Conservation (phyloP, 1,140 invertebrate species). For the Prorops nasuta region DNA sequence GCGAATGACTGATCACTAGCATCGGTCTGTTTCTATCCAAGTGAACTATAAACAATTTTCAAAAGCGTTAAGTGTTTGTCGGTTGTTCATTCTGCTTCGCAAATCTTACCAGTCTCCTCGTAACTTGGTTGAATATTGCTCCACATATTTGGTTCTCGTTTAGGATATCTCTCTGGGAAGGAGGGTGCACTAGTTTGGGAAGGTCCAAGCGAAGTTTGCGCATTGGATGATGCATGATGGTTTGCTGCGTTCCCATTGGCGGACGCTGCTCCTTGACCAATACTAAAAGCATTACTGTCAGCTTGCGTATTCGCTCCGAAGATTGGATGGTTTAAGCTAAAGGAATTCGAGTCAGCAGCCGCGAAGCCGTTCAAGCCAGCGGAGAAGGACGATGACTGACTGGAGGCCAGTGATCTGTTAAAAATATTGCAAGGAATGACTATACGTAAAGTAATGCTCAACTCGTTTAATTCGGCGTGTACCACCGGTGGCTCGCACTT, state of each 20-base stretch:
- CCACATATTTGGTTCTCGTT: conserved; percentile 14
- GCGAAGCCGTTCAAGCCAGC: conserved; percentile 37
- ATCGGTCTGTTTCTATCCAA: conserved; percentile 1
- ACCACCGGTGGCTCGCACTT: too few species aligned
- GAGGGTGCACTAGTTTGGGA: conserved; percentile 23
- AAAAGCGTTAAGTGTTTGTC: not conserved
- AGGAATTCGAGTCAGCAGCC: conserved; percentile 31
- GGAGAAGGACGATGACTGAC: conserved; percentile 44
- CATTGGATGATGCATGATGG: conserved; percentile 37
- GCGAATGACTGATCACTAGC: not conserved
- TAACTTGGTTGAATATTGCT: conserved; percentile 34
- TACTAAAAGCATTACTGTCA: conserved; percentile 33
- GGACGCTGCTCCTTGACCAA: conserved; percentile 38
- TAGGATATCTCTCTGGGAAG: conserved; percentile 10
- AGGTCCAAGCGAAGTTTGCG: conserved; percentile 37
- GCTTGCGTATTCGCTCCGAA: conserved; percentile 25
- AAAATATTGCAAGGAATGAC: too few species aligned
- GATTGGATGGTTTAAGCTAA: conserved; percentile 28
- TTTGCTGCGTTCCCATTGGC: conserved; percentile 37
- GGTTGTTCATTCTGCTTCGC: conserved; percentile 10
- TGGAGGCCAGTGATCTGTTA: conserved; percentile 34
- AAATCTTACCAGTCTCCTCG: conserved; percentile 11
- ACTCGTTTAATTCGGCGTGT: too few species aligned
- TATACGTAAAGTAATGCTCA: too few species aligned
- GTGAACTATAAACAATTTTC: not conserved